Evolutionary conservation across 2,888 invertebrate species (phyloP), one percentile per base, ranked within the genome.

Genomic region (Campoletis raptor): DNA sequence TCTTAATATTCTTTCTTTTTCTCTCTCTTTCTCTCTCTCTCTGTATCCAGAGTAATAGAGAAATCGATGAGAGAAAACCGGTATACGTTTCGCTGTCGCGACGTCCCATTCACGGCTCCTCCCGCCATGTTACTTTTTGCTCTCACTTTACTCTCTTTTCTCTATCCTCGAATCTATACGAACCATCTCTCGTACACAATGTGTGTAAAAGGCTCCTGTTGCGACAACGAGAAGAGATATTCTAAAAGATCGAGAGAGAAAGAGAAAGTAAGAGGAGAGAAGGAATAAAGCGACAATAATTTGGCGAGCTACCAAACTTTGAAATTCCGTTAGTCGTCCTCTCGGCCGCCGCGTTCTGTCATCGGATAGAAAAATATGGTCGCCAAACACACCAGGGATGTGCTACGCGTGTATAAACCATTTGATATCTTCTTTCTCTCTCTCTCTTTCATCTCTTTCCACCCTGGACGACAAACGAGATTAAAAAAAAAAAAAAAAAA

Each of bases 261-360:
- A 36, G 69, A 36, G 57, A 36, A 74, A 54, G 15, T 4, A 48
- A 61, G 40, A 67, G 70, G 42, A 40, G 36, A 45, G 81, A 18
- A 30, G 42, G 74, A 69, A 74, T 12, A 66, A 74, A 88, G 89
- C 88, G 89, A 89, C 90, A 90, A 91, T 92, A 92, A 92, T 91
- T 92, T 92, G 92, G 92, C 91, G 81, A 81, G 40, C 87, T 89
- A 90, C 92, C 92, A 92, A 92, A 92, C 86, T 92, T 90, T 88
- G 87, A 87, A 87, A 92, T 92, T 91, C 90, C 90, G 90, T 92
- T 91, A 90, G 88, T 83, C 84, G 84, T 81, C 85, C 88, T 87
- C 21, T 42, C 77, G 81, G 30, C 42, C 57, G 73, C 57, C 69
- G 61, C 64, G 89, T 82, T 86, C 88, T 90, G 90, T 90, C 90